Evolutionary conservation across 2,888 invertebrate genomes (phyloP), one percentile per base, ranked within the genome.

Genomic region (Margaritifera margaritifera): DNA sequence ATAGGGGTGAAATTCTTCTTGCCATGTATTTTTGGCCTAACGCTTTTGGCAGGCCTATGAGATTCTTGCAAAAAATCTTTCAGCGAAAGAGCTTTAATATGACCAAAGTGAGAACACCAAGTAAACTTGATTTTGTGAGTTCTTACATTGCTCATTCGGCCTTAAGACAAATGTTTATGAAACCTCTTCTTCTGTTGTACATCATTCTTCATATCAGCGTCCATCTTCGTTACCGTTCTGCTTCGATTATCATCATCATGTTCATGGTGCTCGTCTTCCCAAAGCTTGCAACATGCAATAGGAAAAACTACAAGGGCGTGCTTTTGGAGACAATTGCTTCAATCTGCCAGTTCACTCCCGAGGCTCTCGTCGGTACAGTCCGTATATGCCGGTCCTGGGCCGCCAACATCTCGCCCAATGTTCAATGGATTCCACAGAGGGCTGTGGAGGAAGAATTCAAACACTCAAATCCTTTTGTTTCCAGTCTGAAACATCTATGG

Each of bases 1-100:
- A 86, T 65, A 72, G 83, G 56, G 86, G 86, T 1, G 86, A 86
- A 71, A 72, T 86, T 8, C 72, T 86, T 4, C 62, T 85, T 52
- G 80, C 85, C 8, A 82, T 84, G 77, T 85, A 86, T 66, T 86
- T 86, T 71, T 85, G 85, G 85, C 79, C 80, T 60, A 80, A 81
- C 63, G 77, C 77, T 19, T 73, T 85, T 52, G 86, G 86, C 1
- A 74, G 56, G 60, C 79, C 81, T 51, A 83, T 86, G 80, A 56
- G 84, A 54, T 81, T 80, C 77, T 65, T 85, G 22, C 84, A 84
- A 71, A 79, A 73, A 27, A 73, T 75, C 54, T 62, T 86, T 20
- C 83, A 85, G 62, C 78, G 75, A 52, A 78, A 80, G 8, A 81
- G 83, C 59, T 86, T 83, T 67, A 82, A 84, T 60, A 64, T 66